phyloP scores from a whole-genome alignment of 2,888 invertebrate genomes.

The Calephelis perditalis region DNA sequence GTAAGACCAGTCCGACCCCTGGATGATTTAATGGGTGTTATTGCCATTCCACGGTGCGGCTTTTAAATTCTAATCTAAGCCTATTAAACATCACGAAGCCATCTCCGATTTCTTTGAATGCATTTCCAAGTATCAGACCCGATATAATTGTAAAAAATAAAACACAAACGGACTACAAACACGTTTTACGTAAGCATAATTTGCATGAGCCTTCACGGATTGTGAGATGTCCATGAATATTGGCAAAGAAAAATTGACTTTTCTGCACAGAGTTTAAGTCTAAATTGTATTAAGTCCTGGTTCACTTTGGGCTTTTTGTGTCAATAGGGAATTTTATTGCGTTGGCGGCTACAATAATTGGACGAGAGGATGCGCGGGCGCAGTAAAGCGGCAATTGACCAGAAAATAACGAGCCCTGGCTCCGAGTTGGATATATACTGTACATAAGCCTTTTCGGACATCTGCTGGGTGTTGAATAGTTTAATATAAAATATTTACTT shows the following conservation, averaged over 20 bases:
- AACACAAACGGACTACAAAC: constrained; percentile 70
- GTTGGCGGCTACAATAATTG: constrained; percentile 75
- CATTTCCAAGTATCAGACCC: constrained; percentile 74
- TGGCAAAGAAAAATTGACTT: constrained; percentile 23
- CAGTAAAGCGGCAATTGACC: constrained; percentile 76
- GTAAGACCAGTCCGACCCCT: constrained; percentile 19
- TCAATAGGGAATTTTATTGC: constrained; percentile 53
- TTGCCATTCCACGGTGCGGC: constrained; percentile 52
- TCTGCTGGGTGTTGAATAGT: constrained; percentile 57
- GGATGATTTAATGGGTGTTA: constrained; percentile 54
- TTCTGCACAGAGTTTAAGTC: constrained; percentile 22
- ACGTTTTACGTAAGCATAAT: constrained; percentile 76
- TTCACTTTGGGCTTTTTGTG: constrained; percentile 37
- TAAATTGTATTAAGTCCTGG: constrained; percentile 27
- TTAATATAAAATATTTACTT: constrained; percentile 41
- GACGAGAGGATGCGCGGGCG: constrained; percentile 76
- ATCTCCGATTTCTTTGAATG: constrained; percentile 70
- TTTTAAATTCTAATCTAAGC: constrained; percentile 76
- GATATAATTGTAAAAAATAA: constrained; percentile 77
- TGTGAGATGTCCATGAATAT: constrained; percentile 24
- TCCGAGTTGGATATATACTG: constrained; percentile 45
- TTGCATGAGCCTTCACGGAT: constrained; percentile 50
- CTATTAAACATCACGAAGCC: constrained; percentile 72
- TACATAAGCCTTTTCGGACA: constrained; percentile 56
- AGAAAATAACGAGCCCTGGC: constrained; percentile 75